These are phyloP conservation scores for Brachionus calyciflorus DNA, from an alignment of 1,140 invertebrate species.

Conservation along the genomic window DNA sequence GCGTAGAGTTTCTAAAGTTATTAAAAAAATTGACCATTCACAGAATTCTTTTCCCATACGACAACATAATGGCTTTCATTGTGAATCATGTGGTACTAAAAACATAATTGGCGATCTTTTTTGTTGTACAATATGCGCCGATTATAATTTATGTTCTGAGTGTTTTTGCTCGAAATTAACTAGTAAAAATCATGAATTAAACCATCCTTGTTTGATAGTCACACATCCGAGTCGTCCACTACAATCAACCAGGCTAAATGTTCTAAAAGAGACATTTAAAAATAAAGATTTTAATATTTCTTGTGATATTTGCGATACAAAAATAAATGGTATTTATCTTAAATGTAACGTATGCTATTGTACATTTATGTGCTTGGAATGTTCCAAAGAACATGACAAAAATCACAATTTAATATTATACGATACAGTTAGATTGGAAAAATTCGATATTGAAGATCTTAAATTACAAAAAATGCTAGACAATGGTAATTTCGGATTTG, in stretches of 20 bases:
- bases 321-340: constrained; percentile 7
- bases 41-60: background rate
- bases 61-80: background rate
- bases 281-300: background rate
- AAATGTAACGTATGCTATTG: constrained; percentile 30
- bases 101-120: background rate
- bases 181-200: constrained; percentile 9
- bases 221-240: background rate
- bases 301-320: background rate
- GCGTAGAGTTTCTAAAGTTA: constrained; percentile 13
- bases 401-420: background rate
- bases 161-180: constrained; percentile 3
- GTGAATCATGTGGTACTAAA: background rate
- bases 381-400: background rate
- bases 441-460: constrained; percentile 3
- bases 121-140: background rate
- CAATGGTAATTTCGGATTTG: constrained; percentile 25
- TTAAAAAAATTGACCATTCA: background rate
- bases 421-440: background rate
- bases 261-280: background rate
- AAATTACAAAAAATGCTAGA: constrained; percentile 20
- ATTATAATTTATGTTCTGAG: constrained; percentile 19
- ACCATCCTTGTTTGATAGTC: constrained; percentile 1
- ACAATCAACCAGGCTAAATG: background rate
- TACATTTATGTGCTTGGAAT: constrained; percentile 24